Evolutionary conservation across 2,888 invertebrate species (phyloP).

Genomic region (Lomographa bimaculata): DNA sequence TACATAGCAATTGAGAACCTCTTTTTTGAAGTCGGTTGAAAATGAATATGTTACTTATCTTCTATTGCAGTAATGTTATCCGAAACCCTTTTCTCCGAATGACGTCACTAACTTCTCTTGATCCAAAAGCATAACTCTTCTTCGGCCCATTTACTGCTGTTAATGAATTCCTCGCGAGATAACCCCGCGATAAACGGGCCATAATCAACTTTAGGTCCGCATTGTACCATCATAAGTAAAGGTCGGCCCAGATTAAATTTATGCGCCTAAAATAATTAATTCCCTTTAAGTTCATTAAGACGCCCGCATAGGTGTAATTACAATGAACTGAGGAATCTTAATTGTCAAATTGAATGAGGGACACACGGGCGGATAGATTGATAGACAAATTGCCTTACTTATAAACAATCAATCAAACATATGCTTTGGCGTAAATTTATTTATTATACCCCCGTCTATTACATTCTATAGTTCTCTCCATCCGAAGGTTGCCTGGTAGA

Average conservation of each 20-base stretch:
- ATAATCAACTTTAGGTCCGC: conserved; percentile 58
- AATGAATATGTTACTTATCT: too few species aligned
- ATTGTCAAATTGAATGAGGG: conserved; percentile 73
- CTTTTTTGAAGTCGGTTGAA: too few species aligned
- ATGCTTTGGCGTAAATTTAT: too few species aligned
- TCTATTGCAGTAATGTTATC: too few species aligned
- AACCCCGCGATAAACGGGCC: conserved; percentile 50
- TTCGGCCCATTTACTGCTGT: conserved; percentile 29
- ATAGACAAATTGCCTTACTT: too few species aligned
- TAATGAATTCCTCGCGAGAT: conserved; percentile 41
- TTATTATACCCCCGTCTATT: too few species aligned
- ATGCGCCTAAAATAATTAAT: conserved; percentile 81
- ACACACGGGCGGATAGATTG: conserved; percentile 42
- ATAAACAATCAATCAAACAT: too few species aligned
- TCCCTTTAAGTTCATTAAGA: conserved; percentile 83
- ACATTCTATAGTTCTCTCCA: too few species aligned
- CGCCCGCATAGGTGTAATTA: conserved; percentile 83
- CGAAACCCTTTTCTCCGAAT: too few species aligned
- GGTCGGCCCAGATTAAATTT: conserved; percentile 77
- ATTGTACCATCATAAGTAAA: conserved; percentile 71
- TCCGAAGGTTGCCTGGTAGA: too few species aligned
- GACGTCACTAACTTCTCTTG: too few species aligned
- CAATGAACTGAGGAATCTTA: conserved; percentile 82
- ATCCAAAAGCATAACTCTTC: conserved; percentile 23
- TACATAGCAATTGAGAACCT: too few species aligned